These are phyloP conservation scores for Macroramphosus scolopax DNA, from an alignment of 2,797 vertebrate species.

Conservation along the genomic window DNA sequence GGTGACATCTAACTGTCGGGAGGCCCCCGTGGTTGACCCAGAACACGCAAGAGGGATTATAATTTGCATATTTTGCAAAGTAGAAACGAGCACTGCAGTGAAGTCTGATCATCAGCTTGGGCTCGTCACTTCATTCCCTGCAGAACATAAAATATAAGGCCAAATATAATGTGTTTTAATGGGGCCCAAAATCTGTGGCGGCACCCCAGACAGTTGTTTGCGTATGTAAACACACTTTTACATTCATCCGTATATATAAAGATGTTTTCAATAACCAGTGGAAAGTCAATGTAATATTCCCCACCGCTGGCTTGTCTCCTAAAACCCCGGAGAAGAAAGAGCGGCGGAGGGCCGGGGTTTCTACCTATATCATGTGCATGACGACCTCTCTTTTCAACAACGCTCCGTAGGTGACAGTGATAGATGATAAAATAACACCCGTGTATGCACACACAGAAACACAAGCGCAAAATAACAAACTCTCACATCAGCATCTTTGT, in stretches of 20 bases:
- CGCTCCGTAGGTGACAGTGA: constrained; percentile 28
- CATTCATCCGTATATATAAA: constrained; percentile 19
- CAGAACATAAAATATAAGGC: too few species aligned
- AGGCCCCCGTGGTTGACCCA: too few species aligned
- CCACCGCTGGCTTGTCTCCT: constrained; percentile 49
- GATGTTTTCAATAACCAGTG: constrained; percentile 38
- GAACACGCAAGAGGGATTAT: too few species aligned
- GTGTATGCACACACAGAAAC: constrained; percentile 26
- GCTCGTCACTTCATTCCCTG: too few species aligned
- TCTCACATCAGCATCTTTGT: constrained; percentile 56
- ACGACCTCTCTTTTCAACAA: constrained; percentile 26
- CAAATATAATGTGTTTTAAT: too few species aligned
- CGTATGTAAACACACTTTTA: constrained; percentile 6
- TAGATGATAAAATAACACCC: constrained; percentile 43
- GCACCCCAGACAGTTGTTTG: background rate
- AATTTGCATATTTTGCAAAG: too few species aligned
- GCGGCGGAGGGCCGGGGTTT: constrained; percentile 34
- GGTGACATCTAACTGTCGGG: too few species aligned
- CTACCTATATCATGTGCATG: constrained; percentile 15
- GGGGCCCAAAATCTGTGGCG: too few species aligned
- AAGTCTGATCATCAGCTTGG: too few species aligned
- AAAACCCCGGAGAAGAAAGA: constrained; percentile 55
- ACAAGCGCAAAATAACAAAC: constrained; percentile 33
- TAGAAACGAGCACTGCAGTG: too few species aligned
- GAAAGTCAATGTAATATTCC: constrained; percentile 17